A percentile compares a stretch with the other conserved stretches of the same genome.
Evolutionary conservation across 2,888 invertebrate genomes (phyloP).

Genomic region (Apodemia duryi): DNA sequence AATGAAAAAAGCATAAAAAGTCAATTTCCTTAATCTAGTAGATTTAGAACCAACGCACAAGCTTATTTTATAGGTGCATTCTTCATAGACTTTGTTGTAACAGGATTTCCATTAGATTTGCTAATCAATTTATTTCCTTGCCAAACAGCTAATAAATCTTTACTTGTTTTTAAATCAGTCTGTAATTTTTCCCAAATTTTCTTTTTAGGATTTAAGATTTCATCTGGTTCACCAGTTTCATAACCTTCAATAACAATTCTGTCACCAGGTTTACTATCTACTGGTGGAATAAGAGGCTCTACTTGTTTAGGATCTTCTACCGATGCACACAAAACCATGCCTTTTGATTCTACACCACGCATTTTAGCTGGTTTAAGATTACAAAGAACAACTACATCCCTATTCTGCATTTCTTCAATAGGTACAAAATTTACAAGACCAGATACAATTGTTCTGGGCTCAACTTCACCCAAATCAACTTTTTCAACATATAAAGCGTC

Average conservation of each 20-base stretch:
- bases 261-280: constrained; percentile 88
- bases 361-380: constrained; percentile 98
- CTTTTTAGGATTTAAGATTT: constrained; percentile 95
- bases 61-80: constrained; percentile 90
- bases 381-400: constrained; percentile 94
- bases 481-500: constrained; percentile 95
- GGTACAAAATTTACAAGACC: constrained; percentile 96
- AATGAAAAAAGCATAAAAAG: not conserved
- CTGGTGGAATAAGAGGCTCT: constrained; percentile 91
- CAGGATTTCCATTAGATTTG: constrained; percentile 85
- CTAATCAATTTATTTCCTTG: constrained; percentile 86
- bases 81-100: constrained; percentile 86
- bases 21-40: not conserved
- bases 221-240: constrained; percentile 87
- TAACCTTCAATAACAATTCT: constrained; percentile 90
- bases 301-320: constrained; percentile 88
- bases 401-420: constrained; percentile 92
- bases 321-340: constrained; percentile 96
- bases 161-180: constrained; percentile 86
- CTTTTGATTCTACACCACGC: constrained; percentile 93
- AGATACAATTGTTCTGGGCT: constrained; percentile 86
- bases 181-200: constrained; percentile 98
- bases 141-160: constrained; percentile 89
- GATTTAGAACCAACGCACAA: not conserved
- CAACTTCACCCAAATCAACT: constrained; percentile 91